Percentiles rank a stretch among this genome's conserved stretches.
Conservation (phyloP, 2,888 invertebrate species). For the Parnassius glacialis region DNA sequence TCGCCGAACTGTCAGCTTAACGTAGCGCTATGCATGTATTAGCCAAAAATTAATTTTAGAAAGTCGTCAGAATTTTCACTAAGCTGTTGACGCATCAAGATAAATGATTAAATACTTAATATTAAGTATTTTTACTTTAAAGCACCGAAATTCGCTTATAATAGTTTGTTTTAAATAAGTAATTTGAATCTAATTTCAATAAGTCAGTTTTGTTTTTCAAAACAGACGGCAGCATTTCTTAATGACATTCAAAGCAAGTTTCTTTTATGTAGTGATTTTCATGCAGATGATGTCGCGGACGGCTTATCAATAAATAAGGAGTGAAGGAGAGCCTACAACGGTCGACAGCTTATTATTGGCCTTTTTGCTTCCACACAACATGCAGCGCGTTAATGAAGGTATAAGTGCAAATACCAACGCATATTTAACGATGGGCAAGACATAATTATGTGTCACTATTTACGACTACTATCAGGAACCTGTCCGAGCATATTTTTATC, state of each 20-base stretch:
- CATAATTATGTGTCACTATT: constrained; percentile 10
- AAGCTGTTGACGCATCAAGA: no score
- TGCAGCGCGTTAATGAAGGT: constrained; percentile 13
- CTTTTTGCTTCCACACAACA: constrained; percentile 13
- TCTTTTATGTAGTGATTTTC: constrained; percentile 2
- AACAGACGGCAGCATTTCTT: neutral
- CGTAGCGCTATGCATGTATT: no score
- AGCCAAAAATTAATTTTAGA: no score
- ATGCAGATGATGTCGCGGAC: constrained; percentile 3
- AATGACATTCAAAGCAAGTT: neutral
- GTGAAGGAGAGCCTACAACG: constrained; percentile 3
- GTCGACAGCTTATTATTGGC: constrained; percentile 2
- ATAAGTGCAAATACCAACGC: constrained; percentile 11
- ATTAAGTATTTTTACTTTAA: no score
- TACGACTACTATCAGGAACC: neutral
- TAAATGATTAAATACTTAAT: no score
- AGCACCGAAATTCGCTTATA: no score
- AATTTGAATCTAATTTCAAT: no score
- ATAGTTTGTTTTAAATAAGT: no score
- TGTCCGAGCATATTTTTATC: constrained; percentile 17
- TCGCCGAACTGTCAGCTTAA: no score
- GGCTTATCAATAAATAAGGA: constrained; percentile 10
- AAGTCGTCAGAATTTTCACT: no score
- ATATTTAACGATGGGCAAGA: neutral
- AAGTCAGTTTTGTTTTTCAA: no score